Evolutionary conservation across 2,797 vertebrate species (phyloP).

Genomic region (Phrynocephalus vlangalii): DNA sequence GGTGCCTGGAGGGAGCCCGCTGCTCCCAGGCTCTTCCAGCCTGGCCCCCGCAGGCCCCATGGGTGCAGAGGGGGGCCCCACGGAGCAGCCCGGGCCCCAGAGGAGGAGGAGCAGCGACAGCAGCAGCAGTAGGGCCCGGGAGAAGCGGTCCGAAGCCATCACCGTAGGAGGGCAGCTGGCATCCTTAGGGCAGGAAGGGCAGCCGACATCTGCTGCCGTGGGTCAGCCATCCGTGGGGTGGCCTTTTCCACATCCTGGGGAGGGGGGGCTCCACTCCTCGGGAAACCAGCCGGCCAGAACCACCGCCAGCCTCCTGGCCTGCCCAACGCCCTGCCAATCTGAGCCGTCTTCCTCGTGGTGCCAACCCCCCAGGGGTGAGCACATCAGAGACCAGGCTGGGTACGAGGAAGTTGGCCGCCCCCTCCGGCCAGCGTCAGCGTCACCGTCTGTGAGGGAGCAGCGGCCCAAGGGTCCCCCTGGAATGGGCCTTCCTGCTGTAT

Average conservation of each 20-base stretch:
- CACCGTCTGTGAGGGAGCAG: not conserved
- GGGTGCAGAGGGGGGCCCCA: constrained; percentile 58
- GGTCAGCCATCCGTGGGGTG: not conserved
- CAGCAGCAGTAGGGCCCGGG: not conserved
- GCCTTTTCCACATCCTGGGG: not conserved
- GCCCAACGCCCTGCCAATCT: too few species aligned
- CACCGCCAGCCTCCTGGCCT: not conserved
- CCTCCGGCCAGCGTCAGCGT: not conserved
- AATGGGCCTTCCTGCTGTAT: not conserved
- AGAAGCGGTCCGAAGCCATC: constrained; percentile 14
- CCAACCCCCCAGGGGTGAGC: not conserved
- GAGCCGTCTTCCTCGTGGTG: not conserved
- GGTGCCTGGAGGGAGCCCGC: constrained; percentile 71
- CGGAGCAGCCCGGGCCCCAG: constrained; percentile 62
- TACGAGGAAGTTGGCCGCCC: constrained; percentile 7
- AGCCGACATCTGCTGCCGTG: not conserved
- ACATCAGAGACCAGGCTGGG: not conserved
- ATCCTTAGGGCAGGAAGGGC: constrained; percentile 44
- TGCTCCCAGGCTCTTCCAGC: constrained; percentile 64
- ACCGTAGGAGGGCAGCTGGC: not conserved
- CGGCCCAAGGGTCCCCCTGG: not conserved
- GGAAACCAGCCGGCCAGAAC: not conserved
- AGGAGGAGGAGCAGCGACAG: constrained; percentile 71
- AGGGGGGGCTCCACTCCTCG: constrained; percentile 21
- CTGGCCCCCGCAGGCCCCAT: not conserved